Conservation (phyloP, 2,113 vertebrate species). For the Baryphthengus martii region DNA sequence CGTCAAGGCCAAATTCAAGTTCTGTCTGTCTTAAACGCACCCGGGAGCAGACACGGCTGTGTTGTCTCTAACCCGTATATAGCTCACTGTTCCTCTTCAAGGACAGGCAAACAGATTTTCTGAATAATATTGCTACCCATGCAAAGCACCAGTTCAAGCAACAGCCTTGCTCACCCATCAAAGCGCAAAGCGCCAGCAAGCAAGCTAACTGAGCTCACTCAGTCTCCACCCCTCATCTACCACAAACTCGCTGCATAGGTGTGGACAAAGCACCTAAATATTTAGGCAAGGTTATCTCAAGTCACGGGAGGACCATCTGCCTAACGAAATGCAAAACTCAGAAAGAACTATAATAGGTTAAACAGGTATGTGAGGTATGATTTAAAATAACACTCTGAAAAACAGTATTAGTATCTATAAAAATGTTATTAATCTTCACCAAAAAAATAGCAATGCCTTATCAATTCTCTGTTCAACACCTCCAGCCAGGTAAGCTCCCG, state of each 20-base stretch:
- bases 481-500: not conserved
- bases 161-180: not conserved
- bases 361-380: not conserved
- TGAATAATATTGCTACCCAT: rapidly evolving
- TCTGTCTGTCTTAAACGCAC: not conserved
- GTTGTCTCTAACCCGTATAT: rapidly evolving
- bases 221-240: not conserved
- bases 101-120: not conserved
- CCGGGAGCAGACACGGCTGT: rapidly evolving
- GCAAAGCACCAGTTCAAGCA: not conserved
- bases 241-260: rapidly evolving
- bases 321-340: not conserved
- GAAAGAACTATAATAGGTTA: rapidly evolving
- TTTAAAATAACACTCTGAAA: not conserved
- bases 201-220: not conserved
- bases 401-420: not conserved
- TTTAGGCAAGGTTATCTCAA: not conserved
- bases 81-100: not conserved
- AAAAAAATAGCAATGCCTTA: not conserved
- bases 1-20: not conserved
- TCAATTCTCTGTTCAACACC: not conserved
- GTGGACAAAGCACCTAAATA: not conserved
- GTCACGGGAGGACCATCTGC: not conserved
- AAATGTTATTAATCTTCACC: not conserved
- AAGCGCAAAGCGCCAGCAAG: not conserved